Evolutionary conservation across 2,888 invertebrate genomes (phyloP), one percentile per base, ranked within the genome.

Genomic region (Xylota segnis): DNA sequence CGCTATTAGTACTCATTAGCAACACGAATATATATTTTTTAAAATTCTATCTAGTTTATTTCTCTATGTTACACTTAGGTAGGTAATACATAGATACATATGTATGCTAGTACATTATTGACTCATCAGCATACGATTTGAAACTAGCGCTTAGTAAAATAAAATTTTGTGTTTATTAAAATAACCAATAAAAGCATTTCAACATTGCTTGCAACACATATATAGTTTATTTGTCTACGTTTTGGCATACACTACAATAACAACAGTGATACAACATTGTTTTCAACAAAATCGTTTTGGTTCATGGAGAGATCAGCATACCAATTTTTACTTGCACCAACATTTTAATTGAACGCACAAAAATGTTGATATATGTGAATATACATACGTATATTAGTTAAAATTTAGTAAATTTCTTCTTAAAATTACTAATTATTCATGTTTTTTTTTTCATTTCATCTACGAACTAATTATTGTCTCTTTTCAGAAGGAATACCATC

Each of bases 391-490:
- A 58, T 56, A 43, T 43, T 27, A 68, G 29, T 37, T 47, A 29
- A 56, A 47, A 16, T 43, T 61, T 14, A 12, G 32, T 47, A 16
- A 59, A 59, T 45, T 37, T 7, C 14, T 54, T 72, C 32, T 74
- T 74, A 70, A 14, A 74, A 72, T 54, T 56, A 66, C 47, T 43
- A 14, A 18, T 65, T 63, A 47, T 10, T 56, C 10, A 54, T 71
- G 52, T 27, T 58, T n/a, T 71, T 47, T 29, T 54, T 75, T 75
- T 71, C 66, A 58, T 75, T 75, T 71, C 66, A 58, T 61, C 47
- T 86, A 82, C 63, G 72, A 63, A 72, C 86, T 86, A 86, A 82
- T 86, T 86, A 86, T 86, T 86, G 86, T 86, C 86, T 86, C 61
- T 54, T 81, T 68, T 84, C 50, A 59, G 66, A 82, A 71, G 54